phyloP scores from a whole-genome alignment of 2,888 invertebrate genomes.

The Danaus chrysippus region DNA sequence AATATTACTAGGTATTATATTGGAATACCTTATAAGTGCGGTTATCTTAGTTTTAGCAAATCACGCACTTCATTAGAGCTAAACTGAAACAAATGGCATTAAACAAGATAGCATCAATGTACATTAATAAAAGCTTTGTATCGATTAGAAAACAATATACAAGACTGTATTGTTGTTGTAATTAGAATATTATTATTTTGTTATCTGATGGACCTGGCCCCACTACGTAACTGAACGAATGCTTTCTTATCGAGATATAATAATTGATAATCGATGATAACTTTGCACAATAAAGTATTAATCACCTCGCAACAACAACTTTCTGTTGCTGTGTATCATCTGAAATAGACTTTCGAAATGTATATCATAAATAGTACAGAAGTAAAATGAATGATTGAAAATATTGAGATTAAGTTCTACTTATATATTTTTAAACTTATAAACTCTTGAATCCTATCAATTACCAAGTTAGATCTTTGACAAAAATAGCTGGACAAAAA shows the following conservation, averaged over 20 bases:
- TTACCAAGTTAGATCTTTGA: no score
- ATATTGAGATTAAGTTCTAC: no score
- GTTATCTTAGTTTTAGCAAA: constrained; percentile 36
- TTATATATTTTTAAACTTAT: no score
- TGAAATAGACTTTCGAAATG: no score
- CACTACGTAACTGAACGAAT: neutral
- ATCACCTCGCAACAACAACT: neutral
- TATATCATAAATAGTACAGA: no score
- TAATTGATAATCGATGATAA: constrained; percentile 4
- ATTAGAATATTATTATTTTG: constrained; percentile 21
- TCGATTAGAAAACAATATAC: constrained; percentile 27
- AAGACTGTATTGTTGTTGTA: constrained; percentile 18
- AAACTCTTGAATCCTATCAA: no score
- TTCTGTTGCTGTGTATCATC: no score
- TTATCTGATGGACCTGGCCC: constrained; percentile 15
- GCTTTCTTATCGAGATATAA: neutral
- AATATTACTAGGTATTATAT: no score
- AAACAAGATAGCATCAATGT: constrained; percentile 40
- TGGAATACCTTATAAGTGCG: no score
- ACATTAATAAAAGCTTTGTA: constrained; percentile 37
- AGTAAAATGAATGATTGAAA: no score
- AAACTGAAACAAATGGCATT: constrained; percentile 39
- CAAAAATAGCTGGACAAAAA: no score
- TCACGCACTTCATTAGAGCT: constrained; percentile 48
- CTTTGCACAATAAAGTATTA: constrained; percentile 1